A percentile compares a stretch with the other conserved stretches of the same genome.
phyloP scores from a whole-genome alignment of 2,113 vertebrate species.

The Theristicus caerulescens region DNA sequence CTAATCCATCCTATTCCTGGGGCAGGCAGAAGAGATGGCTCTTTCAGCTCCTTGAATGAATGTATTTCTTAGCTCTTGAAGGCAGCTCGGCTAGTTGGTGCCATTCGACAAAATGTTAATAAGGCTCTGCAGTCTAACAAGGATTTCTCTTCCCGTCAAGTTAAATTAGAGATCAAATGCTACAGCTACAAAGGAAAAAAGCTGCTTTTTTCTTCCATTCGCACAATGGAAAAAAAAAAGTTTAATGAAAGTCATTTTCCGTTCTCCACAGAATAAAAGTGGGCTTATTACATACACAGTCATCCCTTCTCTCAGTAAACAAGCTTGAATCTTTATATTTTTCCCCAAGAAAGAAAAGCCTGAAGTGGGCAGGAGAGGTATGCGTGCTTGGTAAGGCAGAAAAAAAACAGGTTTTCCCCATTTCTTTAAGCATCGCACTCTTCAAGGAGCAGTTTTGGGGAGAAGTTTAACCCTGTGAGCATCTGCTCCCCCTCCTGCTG shows the following conservation, averaged over 20 bases:
- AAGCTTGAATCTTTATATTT: not conserved
- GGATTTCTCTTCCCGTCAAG: not conserved
- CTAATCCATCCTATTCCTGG: not conserved
- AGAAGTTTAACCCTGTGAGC: not conserved
- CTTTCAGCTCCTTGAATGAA: not conserved
- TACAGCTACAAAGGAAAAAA: not conserved
- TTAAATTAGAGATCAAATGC: slow-evolving; percentile 36
- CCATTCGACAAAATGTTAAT: not conserved
- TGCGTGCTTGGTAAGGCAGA: not conserved
- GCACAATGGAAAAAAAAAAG: not conserved
- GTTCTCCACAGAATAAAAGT: not conserved
- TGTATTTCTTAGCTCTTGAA: not conserved
- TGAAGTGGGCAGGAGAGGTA: not conserved
- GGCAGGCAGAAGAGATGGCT: not conserved
- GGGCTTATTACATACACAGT: not conserved
- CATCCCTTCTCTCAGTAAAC: not conserved
- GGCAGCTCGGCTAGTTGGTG: not conserved
- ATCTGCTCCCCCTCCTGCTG: not conserved
- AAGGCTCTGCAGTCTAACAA: not conserved
- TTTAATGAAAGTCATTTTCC: not conserved
- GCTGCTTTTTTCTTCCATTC: not conserved
- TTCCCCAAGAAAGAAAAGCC: not conserved
- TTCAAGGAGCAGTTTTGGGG: not conserved
- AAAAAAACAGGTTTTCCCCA: not conserved
- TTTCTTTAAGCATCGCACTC: not conserved